Percentiles rank a stretch among this genome's conserved stretches.
Conservation (phyloP, 2,113 vertebrate species). For the Nansenia antarctica region DNA sequence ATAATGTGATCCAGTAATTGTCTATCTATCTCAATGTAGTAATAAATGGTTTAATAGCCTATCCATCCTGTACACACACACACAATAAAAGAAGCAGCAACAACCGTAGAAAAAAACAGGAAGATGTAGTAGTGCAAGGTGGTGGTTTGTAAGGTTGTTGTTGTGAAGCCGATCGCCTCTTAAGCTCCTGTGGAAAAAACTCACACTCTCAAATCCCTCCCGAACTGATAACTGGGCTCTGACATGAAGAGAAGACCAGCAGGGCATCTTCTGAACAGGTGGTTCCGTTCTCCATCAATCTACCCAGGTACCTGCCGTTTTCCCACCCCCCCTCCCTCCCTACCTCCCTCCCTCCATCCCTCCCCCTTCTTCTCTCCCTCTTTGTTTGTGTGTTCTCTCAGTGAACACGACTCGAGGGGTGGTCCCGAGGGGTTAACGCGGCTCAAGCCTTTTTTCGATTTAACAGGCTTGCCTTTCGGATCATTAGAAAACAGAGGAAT, state of each 20-base stretch:
- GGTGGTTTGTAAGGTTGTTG: neutral
- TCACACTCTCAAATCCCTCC: constrained; percentile 1
- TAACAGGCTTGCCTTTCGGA: constrained; percentile 54
- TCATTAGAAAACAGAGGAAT: constrained; percentile 72
- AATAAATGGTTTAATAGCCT: too few relatives aligned
- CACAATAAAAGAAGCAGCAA: too few relatives aligned
- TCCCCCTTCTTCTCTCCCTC: neutral
- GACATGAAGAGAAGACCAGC: neutral
- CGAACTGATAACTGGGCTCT: neutral
- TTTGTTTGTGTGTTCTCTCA: neutral
- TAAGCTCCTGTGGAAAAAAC: constrained; percentile 10
- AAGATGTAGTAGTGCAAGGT: too few relatives aligned
- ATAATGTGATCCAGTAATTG: too few relatives aligned
- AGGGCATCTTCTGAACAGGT: constrained; percentile 2
- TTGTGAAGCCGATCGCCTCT: neutral
- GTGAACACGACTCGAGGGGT: constrained; percentile 54
- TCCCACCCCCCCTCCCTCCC: neutral
- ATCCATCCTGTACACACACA: too few relatives aligned
- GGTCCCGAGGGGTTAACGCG: constrained; percentile 55
- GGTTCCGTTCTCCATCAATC: neutral
- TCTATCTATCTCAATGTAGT: too few relatives aligned
- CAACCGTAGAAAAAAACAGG: too few relatives aligned
- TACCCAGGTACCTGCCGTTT: neutral
- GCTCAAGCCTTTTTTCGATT: constrained; percentile 65
- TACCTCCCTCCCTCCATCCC: neutral